Conservation (phyloP, 1,140 invertebrate species). For the Heliconius eleuchia region DNA sequence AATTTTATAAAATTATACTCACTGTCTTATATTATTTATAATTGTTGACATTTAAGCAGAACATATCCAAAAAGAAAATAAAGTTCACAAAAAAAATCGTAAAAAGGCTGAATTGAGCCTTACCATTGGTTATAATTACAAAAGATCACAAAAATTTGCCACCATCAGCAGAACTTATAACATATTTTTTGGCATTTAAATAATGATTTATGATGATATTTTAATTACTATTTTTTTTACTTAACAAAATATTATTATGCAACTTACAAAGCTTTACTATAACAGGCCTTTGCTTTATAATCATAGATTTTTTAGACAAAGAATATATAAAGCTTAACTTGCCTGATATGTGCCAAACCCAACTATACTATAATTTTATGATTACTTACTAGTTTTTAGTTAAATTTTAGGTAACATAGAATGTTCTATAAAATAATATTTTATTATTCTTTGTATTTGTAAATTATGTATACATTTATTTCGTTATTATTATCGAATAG, state of each 20-base stretch:
- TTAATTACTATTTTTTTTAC: neutral
- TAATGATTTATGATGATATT: neutral
- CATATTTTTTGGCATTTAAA: neutral
- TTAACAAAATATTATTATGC: neutral
- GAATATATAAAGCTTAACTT: neutral
- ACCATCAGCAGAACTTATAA: neutral
- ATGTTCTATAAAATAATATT: neutral
- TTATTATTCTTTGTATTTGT: conserved; percentile 2
- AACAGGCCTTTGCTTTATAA: neutral
- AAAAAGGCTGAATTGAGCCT: neutral
- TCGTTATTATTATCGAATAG: neutral
- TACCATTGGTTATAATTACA: neutral
- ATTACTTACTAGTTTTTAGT: neutral
- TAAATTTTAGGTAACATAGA: too few relatives aligned
- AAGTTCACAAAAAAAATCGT: neutral
- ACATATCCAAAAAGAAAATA: neutral
- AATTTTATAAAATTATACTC: neutral
- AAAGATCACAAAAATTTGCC: neutral
- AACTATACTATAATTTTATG: neutral
- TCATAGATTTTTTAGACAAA: neutral
- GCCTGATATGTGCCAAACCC: conserved; percentile 20
- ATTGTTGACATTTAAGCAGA: neutral
- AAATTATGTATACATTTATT: neutral
- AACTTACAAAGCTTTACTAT: neutral
- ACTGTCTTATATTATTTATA: neutral